A percentile compares a stretch with the other conserved stretches of the same genome.
Conservation (phyloP, 2,113 vertebrate species). For the Baryphthengus martii region DNA sequence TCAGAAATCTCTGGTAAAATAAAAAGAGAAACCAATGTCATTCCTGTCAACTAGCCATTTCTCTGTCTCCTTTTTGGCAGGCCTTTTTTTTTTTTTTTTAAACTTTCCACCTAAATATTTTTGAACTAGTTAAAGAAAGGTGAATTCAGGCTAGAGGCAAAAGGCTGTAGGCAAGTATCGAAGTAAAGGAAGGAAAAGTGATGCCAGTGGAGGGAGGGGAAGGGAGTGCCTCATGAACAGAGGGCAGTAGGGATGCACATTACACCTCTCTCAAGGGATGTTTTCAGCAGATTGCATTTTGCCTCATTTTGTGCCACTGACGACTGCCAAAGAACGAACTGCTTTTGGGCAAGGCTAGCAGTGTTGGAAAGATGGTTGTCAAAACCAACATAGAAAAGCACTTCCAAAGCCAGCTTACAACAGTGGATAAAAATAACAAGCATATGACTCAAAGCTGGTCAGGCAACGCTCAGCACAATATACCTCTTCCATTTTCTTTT, state of each 20-base stretch:
- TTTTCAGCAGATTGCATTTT: not conserved
- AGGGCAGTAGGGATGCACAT: not conserved
- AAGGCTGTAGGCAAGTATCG: not conserved
- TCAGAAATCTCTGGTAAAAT: not conserved
- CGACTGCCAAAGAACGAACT: slow-evolving; percentile 8
- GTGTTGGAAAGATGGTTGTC: not conserved
- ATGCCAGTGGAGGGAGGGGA: not conserved
- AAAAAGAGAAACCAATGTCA: not conserved
- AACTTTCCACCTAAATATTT: not conserved
- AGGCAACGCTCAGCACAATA: not conserved
- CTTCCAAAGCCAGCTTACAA: slow-evolving; percentile 20
- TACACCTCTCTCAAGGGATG: not conserved
- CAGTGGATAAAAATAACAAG: slow-evolving; percentile 26
- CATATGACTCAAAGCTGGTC: not conserved
- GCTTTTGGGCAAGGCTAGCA: slow-evolving; percentile 8
- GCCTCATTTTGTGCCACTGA: not conserved
- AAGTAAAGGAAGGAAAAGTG: not conserved
- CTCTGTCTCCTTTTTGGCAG: not conserved
- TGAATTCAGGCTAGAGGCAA: not conserved
- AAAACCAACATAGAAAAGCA: slow-evolving; percentile 37
- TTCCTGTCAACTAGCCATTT: not conserved
- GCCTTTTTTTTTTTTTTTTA: not conserved
- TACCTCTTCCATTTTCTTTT: not conserved
- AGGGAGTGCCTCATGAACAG: not conserved
- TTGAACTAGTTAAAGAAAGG: not conserved